phyloP scores from a whole-genome alignment of 2,113 vertebrate species.

The Burhinus bistriatus region DNA sequence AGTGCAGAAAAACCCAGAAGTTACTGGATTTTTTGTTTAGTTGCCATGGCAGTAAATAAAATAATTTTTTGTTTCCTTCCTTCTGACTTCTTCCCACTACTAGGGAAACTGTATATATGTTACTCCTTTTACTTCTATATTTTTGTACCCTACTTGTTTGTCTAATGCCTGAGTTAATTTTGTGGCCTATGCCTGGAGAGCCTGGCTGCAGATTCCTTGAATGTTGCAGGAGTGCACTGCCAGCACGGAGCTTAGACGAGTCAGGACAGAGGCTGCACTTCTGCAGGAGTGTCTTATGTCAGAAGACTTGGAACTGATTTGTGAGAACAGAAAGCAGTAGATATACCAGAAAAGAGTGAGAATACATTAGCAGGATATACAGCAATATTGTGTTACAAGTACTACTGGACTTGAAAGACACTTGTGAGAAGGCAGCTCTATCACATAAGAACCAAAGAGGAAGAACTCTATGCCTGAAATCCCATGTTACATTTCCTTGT shows the following conservation, averaged over 20 bases:
- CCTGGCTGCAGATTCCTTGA: not conserved
- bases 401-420: not conserved
- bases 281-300: not conserved
- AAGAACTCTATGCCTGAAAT: not conserved
- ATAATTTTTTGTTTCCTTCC: not conserved
- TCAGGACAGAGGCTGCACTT: not conserved
- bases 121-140: not conserved
- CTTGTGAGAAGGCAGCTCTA: not conserved
- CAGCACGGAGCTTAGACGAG: not conserved
- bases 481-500: not conserved
- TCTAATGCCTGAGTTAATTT: not conserved
- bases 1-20: not conserved
- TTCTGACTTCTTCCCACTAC: not conserved
- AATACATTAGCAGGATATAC: not conserved
- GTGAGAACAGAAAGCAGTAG: not conserved
- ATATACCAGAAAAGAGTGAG: not conserved
- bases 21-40: not conserved
- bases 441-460: not conserved
- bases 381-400: not conserved
- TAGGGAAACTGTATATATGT: not conserved
- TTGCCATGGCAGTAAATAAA: not conserved
- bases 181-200: not conserved
- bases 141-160: not conserved
- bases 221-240: not conserved
- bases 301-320: not conserved